These are phyloP conservation scores for Balaeniceps rex DNA, from an alignment of 2,113 vertebrate species.

Conservation along the genomic window DNA sequence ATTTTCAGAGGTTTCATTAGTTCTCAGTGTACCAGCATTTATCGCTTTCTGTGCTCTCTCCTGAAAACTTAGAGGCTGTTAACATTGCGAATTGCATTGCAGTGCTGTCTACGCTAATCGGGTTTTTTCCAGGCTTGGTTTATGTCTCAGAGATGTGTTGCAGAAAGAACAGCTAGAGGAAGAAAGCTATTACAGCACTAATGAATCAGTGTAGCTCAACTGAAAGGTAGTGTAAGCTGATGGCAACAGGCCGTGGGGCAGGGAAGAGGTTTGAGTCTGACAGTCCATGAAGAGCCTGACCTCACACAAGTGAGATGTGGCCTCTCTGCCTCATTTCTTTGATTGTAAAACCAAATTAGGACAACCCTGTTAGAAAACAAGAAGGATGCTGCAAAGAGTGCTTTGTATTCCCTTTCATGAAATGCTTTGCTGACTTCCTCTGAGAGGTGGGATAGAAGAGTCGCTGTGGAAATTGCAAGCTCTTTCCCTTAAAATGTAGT, in stretches of 20 bases:
- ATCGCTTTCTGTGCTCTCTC: not conserved
- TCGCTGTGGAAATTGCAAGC: rapidly evolving
- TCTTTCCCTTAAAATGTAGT: not conserved
- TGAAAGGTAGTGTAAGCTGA: not conserved
- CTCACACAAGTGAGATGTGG: not conserved
- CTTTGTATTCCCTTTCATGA: not conserved
- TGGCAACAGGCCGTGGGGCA: not conserved
- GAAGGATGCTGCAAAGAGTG: not conserved
- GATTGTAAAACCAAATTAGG: not conserved
- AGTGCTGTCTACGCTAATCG: not conserved
- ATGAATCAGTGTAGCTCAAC: not conserved
- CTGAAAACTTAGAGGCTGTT: slow-evolving; percentile 13
- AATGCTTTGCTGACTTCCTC: not conserved
- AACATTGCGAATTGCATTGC: slow-evolving; percentile 3
- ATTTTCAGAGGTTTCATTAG: slow-evolving; percentile 5
- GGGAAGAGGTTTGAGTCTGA: not conserved
- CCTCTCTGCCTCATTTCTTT: not conserved
- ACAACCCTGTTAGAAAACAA: not conserved
- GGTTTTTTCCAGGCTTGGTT: not conserved
- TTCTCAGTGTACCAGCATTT: not conserved
- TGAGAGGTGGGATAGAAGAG: not conserved
- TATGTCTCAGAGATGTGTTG: slow-evolving; percentile 3
- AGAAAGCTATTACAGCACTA: not conserved
- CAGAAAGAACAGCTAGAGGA: not conserved
- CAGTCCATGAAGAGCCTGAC: not conserved